Evolutionary conservation across 2,113 vertebrate genomes (phyloP).

Genomic region (Solea solea): DNA sequence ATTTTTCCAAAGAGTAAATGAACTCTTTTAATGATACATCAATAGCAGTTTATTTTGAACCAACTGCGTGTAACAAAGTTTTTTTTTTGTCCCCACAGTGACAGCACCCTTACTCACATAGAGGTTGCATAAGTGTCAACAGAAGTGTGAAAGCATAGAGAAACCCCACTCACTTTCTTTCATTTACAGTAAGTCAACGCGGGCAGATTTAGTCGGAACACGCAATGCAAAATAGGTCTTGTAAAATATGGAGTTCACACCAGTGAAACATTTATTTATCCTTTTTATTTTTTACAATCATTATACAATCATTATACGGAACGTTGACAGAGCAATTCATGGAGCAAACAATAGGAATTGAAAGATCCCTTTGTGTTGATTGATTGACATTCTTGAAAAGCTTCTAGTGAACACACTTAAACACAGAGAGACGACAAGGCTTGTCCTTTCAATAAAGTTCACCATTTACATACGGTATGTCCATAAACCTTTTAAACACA

Average conservation of each 20-base stretch:
- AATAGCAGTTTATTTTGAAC: neutral
- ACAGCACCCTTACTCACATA: neutral
- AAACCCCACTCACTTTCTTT: constrained; percentile 19
- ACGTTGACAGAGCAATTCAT: constrained; percentile 68
- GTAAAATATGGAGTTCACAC: constrained; percentile 12
- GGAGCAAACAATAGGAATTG: constrained; percentile 61
- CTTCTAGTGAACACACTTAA: constrained; percentile 60
- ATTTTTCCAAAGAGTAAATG: too few relatives aligned
- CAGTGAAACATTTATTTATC: constrained; percentile 78
- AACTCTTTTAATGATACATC: too few relatives aligned
- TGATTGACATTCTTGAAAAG: constrained; percentile 70
- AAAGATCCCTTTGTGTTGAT: constrained; percentile 47
- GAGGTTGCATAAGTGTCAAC: constrained; percentile 21
- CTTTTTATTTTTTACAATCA: constrained; percentile 80
- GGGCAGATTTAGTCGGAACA: neutral
- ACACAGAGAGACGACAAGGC: constrained; percentile 50
- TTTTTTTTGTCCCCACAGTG: constrained; percentile 2
- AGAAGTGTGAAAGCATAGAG: constrained; percentile 1
- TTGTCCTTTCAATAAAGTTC: constrained; percentile 57
- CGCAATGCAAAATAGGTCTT: constrained; percentile 10
- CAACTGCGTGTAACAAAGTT: neutral
- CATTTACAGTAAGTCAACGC: neutral
- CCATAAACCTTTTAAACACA: constrained; percentile 48
- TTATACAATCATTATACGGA: constrained; percentile 86
- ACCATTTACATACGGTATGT: constrained; percentile 52